These are phyloP conservation scores for Microdon myrmicae DNA, from an alignment of 2,888 invertebrate species.

Conservation along the genomic window DNA sequence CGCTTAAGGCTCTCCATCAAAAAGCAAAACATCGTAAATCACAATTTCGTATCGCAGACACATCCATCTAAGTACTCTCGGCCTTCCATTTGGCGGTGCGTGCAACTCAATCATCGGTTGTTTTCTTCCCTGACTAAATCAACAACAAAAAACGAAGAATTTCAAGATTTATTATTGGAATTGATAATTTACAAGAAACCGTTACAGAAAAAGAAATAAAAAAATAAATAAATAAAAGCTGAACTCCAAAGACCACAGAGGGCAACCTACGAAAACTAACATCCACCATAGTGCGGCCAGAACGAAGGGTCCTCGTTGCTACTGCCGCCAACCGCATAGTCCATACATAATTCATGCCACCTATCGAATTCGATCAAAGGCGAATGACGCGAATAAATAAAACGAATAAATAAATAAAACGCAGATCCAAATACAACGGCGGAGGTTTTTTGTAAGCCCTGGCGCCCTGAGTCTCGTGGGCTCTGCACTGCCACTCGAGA, in stretches of 20 bases:
- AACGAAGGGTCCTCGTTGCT: neutral
- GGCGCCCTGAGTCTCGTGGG: slow-evolving; percentile 21
- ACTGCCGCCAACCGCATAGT: slow-evolving; percentile 11
- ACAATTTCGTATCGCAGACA: slow-evolving; percentile 19
- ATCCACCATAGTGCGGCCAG: neutral
- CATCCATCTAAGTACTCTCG: slow-evolving; percentile 5
- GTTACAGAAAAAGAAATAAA: neutral
- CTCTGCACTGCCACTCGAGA: slow-evolving; percentile 7
- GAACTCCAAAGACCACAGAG: slow-evolving; percentile 2
- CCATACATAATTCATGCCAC: slow-evolving; percentile 49
- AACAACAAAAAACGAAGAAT: slow-evolving; percentile 1
- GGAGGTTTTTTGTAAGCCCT: slow-evolving; percentile 29
- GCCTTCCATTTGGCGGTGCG: slow-evolving; percentile 14
- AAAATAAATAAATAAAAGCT: neutral
- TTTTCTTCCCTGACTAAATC: slow-evolving; percentile 11
- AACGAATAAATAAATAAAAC: slow-evolving; percentile 11
- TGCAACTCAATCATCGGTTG: slow-evolving; percentile 19
- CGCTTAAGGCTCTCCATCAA: slow-evolving; percentile 27
- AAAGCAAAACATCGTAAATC: slow-evolving; percentile 39
- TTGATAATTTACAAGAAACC: slow-evolving; percentile 13
- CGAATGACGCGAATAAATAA: slow-evolving; percentile 4
- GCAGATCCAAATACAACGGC: slow-evolving; percentile 13
- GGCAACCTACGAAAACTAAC: slow-evolving; percentile 13
- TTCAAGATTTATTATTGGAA: slow-evolving; percentile 8
- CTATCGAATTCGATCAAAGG: slow-evolving; percentile 31